phyloP scores from a whole-genome alignment of 2,797 vertebrate species.

The Heterohyrax brucei region DNA sequence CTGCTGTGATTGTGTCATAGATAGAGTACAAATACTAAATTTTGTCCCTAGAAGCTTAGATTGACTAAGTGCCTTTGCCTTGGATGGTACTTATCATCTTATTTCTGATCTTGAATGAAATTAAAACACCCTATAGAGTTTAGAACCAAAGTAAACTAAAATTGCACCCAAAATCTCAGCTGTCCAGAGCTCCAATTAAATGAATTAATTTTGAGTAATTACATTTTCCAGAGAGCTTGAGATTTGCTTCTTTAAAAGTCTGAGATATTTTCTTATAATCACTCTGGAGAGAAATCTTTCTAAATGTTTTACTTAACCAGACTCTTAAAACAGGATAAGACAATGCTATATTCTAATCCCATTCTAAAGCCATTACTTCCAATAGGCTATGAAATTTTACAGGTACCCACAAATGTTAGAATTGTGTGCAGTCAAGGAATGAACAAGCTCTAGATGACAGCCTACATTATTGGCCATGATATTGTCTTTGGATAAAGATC shows the following conservation, averaged over 20 bases:
- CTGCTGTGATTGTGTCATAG: not conserved
- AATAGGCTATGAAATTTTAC: not conserved
- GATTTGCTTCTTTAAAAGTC: slow-evolving; percentile 19
- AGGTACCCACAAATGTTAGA: not conserved
- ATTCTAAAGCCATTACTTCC: not conserved
- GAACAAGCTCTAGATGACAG: not conserved
- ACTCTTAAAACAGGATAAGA: not conserved
- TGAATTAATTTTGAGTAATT: not conserved
- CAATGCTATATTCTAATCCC: not conserved
- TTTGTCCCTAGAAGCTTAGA: not conserved
- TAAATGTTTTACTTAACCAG: slow-evolving; percentile 9
- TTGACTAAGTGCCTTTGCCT: not conserved
- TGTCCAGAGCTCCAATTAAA: not conserved
- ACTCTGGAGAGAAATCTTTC: not conserved
- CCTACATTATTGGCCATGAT: rapidly evolving
- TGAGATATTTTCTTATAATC: not conserved
- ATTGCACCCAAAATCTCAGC: not conserved
- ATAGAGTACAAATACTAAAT: not conserved
- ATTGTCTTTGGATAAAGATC: not conserved
- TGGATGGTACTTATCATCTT: not conserved
- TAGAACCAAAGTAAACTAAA: not conserved
- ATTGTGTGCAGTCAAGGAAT: not conserved
- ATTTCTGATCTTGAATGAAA: not conserved
- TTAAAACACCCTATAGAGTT: not conserved
- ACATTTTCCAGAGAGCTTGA: not conserved